Evolutionary conservation across 2,113 vertebrate genomes (phyloP), one percentile per base, ranked within the genome.

Genomic region (Toxostoma redivivum): DNA sequence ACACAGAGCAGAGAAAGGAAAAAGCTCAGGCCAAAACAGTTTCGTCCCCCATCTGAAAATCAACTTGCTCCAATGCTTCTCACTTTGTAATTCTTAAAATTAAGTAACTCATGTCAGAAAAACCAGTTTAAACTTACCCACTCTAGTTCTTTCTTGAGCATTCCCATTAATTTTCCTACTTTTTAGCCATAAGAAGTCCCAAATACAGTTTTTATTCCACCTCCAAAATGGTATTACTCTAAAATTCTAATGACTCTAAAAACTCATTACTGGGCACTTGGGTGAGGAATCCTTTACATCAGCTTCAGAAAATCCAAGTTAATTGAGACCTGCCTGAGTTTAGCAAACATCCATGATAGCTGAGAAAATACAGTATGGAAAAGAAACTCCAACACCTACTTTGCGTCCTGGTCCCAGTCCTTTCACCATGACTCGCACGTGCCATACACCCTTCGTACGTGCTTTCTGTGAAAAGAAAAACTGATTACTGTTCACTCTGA

Each of bases 381-480:
- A 92, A 53, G 61, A 51, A 91, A 61, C 37, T 71, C 11, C 7
- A 47, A 37, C 58, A 97, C 98, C 97, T 96, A 99, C 99, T 98
- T 97, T 81, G 78, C 99, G 98, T 66, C 99, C 99, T 1, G 99
- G 99, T 62, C 99, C 99, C 60, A 99, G 95, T 86, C 99, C 99
- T 97, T 99, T 99, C 92, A 99, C 97, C 45, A 99, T 61, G 22
- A 99, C 99, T 15, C 99, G 98, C 24, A 99, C 96, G 2, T 98
- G 99, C 17, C 94, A 58, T 16, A 99, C 98, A 3, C 99, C 99
- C 81, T 99, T 99, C 5, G 70, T 96, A 21, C 90, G 96, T 22
- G 99, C 98, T 97, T 99, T 99, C 99, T 99, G 98, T 30, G 42
- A 21, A 92, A 78, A 95, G 27, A 81, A 73, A 42, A 61, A 58